Conservation (phyloP, 2,797 vertebrate genomes). For the Dallia pectoralis region DNA sequence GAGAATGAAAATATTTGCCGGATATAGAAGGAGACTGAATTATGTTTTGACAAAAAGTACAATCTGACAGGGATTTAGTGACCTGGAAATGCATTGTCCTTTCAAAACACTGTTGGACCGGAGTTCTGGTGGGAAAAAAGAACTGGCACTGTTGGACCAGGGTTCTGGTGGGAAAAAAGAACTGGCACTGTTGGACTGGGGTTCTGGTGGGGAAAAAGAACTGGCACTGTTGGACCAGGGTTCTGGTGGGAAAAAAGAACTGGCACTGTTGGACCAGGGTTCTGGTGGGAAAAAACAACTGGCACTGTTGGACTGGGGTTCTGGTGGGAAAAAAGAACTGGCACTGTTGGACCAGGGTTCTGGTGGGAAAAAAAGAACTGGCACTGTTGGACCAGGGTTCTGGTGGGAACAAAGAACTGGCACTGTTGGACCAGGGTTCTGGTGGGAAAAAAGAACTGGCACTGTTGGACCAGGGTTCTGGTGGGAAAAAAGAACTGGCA, state of each 20-base stretch:
- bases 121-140: conserved; percentile 62
- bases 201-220: conserved; percentile 69
- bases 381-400: too few species aligned
- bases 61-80: too few species aligned
- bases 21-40: too few species aligned
- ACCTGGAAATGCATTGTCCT: too few species aligned
- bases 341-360: conserved; percentile 83
- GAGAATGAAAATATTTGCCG: too few species aligned
- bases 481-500: conserved; percentile 68
- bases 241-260: too few species aligned
- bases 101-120: conserved; percentile 83
- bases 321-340: too few species aligned
- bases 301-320: conserved; percentile 46
- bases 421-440: conserved; percentile 82
- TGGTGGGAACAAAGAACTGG: too few species aligned
- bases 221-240: conserved; percentile 54
- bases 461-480: conserved; percentile 63
- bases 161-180: too few species aligned
- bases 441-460: conserved; percentile 68
- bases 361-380: conserved; percentile 69
- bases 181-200: conserved; percentile 85
- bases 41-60: too few species aligned
- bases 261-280: conserved; percentile 83
- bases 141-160: conserved; percentile 66
- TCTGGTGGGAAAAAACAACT: conserved; percentile 70